Evolutionary conservation across 2,113 vertebrate genomes (phyloP).

Genomic region (Actenoides hombroni): DNA sequence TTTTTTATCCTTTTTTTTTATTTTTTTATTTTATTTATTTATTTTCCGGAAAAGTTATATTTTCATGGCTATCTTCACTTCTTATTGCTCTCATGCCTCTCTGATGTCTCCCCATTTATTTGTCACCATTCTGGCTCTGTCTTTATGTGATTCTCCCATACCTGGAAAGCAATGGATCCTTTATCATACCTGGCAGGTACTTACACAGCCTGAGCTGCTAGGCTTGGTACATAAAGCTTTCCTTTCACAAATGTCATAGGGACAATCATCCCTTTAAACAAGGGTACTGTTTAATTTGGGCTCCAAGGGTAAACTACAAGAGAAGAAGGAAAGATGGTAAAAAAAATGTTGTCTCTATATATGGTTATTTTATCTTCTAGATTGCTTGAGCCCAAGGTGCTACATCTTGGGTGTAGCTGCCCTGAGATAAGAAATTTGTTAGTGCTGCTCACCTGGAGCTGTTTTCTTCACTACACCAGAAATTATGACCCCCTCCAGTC

Average conservation of each 20-base stretch:
- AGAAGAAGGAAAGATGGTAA: background rate
- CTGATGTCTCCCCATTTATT: background rate
- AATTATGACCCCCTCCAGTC: background rate
- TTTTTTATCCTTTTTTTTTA: background rate
- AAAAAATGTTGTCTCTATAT: background rate
- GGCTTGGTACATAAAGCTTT: background rate
- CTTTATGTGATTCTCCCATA: background rate
- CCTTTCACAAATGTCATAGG: background rate
- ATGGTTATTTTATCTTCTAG: background rate
- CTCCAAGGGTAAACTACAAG: background rate
- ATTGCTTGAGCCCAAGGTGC: background rate
- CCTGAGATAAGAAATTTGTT: background rate
- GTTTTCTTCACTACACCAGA: background rate
- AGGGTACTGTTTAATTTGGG: background rate
- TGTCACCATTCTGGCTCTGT: background rate
- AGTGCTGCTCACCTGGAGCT: background rate
- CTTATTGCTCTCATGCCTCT: background rate
- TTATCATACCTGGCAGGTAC: fast-evolving
- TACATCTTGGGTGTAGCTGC: background rate
- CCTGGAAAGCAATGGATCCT: background rate
- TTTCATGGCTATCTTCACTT: background rate
- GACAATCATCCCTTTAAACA: background rate
- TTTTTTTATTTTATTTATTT: too few species aligned
- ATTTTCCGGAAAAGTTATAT: background rate
- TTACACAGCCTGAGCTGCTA: background rate